Evolutionary conservation across 2,113 vertebrate species (phyloP).

Genomic region (Ranitomeya variabilis): DNA sequence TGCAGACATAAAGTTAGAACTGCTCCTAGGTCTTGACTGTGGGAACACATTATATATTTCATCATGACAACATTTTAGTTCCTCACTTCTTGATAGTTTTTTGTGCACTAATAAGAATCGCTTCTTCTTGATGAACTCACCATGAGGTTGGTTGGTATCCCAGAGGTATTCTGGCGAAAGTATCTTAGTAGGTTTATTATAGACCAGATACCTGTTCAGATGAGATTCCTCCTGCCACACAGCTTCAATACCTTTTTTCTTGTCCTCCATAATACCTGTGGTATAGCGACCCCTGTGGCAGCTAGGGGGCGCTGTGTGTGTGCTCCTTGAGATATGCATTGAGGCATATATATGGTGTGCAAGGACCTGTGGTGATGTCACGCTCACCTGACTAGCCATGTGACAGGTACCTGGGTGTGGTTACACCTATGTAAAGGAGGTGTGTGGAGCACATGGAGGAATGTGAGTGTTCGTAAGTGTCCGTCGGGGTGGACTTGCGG

Average conservation of each 20-base stretch:
- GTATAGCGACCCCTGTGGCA: too few relatives aligned
- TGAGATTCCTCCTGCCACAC: conserved; percentile 75
- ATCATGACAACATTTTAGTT: background rate
- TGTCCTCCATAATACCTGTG: too few relatives aligned
- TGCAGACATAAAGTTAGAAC: background rate
- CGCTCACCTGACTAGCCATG: too few relatives aligned
- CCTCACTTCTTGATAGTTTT: conserved; percentile 37
- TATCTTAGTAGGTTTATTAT: conserved; percentile 70
- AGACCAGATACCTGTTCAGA: conserved; percentile 75
- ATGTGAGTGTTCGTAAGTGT: too few relatives aligned
- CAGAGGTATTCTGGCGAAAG: conserved; percentile 79
- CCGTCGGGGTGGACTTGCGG: too few relatives aligned
- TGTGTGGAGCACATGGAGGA: too few relatives aligned
- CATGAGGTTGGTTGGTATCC: conserved; percentile 44
- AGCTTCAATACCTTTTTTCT: conserved; percentile 64
- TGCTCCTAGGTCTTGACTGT: background rate
- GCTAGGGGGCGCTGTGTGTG: too few relatives aligned
- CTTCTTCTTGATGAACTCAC: conserved; percentile 33
- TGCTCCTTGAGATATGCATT: too few relatives aligned
- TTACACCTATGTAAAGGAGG: too few relatives aligned
- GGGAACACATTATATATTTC: background rate
- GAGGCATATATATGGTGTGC: too few relatives aligned
- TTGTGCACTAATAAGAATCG: conserved; percentile 41
- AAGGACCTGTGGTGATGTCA: too few relatives aligned
- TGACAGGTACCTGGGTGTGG: too few relatives aligned